Base-by-base conservation (phyloP, 2,113 vertebrate species). In the Ceyx margarethae region DNA sequence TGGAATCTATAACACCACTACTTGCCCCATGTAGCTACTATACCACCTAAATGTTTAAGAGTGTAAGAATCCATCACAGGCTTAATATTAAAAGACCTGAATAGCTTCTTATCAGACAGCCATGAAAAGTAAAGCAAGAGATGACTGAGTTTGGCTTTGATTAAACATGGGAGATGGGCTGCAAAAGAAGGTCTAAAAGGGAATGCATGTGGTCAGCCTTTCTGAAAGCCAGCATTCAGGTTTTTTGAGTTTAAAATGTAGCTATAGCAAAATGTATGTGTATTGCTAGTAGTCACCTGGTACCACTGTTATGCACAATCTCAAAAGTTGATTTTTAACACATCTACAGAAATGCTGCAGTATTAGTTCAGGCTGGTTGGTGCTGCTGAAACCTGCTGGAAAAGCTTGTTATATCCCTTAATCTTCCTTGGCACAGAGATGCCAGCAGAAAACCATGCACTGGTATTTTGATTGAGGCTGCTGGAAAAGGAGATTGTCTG, bases 331-430 rank as follows among this genome's bases (percentile, higher is more conserved):
- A 76, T 91, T 89, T 90, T 60, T 51, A 82, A 50, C 74, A 72
- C 37, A 53, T 17, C 28, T 33, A 65, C 53, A 73, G 61, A 90
- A 93, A 90, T 81, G 33, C 31, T 89, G 71, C 68, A 78, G 64
- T 78, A 86, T 89, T 95, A 93, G 81, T 83, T 96, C 81, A 93
- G 71, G 54, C 61, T 93, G 79, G 53, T 14, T 82, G 81, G 42
- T 80, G 79, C 78, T 66, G 40, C 72, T 85, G 79, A 84, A 89
- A 82, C 51, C 74, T 82, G 22, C 43, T 82, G 29, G 46, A 76
- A 94, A 91, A 91, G 21, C 62, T 57, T 82, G 60, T 74, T 87
- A 65, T 48, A 82, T 45, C 46, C 84, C 40, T 87, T 91, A 89
- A 91, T 92, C 75, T 96, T 67, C 60, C 57, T 57, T 78, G 60